Percentiles rank a stretch among this genome's conserved stretches.
phyloP scores from a whole-genome alignment of 1,140 invertebrate species.

The Eumaeus atala region DNA sequence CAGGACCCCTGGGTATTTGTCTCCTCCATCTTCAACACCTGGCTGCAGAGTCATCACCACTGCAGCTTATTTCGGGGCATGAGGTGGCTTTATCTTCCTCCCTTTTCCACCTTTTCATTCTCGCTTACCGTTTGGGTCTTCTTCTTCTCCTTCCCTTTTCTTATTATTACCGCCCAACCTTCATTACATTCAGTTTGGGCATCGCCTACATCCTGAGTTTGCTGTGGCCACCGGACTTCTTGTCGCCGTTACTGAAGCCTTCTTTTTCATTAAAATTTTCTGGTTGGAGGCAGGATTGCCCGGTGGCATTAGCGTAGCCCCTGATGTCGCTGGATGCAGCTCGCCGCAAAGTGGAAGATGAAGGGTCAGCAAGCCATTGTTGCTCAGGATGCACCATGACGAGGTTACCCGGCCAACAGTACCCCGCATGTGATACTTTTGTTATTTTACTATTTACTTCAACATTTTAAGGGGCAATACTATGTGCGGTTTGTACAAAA shows the following conservation, averaged over 20 bases:
- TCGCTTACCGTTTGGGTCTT: neutral
- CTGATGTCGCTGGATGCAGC: too few relatives aligned
- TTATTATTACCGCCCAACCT: neutral
- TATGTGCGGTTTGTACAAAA: too few relatives aligned
- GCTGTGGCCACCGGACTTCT: neutral
- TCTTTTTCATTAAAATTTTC: neutral
- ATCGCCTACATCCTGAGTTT: neutral
- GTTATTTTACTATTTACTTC: too few relatives aligned
- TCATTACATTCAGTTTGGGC: neutral
- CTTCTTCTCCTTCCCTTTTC: neutral
- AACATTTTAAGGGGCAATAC: too few relatives aligned
- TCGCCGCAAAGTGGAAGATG: too few relatives aligned
- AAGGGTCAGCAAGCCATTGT: too few relatives aligned
- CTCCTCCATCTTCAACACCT: slow-evolving; percentile 10
- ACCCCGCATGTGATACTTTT: too few relatives aligned
- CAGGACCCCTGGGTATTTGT: slow-evolving; percentile 7
- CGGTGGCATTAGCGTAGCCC: neutral
- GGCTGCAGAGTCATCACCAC: slow-evolving; percentile 19
- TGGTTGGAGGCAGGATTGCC: neutral
- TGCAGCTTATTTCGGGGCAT: slow-evolving; percentile 10
- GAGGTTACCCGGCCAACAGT: too few relatives aligned
- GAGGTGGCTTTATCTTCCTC: too few relatives aligned
- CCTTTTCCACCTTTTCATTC: neutral
- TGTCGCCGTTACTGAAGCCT: neutral
- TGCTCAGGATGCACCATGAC: too few relatives aligned